Percentiles rank a stretch among this genome's conserved stretches.
phyloP scores from a whole-genome alignment of 2,113 vertebrate species.

The Sinocyclocheilus grahami region DNA sequence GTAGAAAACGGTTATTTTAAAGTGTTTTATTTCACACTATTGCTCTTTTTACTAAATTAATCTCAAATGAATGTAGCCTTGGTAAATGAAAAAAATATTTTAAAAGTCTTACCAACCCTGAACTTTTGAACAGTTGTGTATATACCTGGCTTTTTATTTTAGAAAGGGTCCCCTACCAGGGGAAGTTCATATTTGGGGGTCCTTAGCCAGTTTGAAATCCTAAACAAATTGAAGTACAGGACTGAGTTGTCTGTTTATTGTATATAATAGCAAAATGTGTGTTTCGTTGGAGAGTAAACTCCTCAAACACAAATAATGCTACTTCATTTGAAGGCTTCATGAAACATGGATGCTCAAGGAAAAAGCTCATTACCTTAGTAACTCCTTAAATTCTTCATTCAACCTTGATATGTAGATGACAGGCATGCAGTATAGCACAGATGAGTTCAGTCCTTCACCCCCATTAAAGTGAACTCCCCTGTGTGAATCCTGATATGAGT shows the following conservation, averaged over 20 bases:
- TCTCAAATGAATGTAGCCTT: not conserved
- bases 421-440: slow-evolving; percentile 6
- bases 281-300: too few relatives aligned
- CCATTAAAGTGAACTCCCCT: slow-evolving; percentile 32
- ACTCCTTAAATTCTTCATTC: slow-evolving; percentile 21
- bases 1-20: too few relatives aligned
- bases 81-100: not conserved
- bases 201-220: not conserved
- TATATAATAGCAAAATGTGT: not conserved
- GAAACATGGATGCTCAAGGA: not conserved
- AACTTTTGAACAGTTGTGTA: not conserved
- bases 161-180: not conserved
- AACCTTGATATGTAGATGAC: slow-evolving; percentile 20
- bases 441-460: slow-evolving; percentile 38
- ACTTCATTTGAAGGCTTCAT: not conserved
- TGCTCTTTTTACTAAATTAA: not conserved
- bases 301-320: not conserved
- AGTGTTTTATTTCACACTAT: not conserved
- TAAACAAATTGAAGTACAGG: not conserved
- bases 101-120: not conserved
- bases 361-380: not conserved
- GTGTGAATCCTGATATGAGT: slow-evolving; percentile 38
- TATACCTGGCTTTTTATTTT: not conserved
- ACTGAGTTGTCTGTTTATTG: not conserved
- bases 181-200: not conserved